Conservation (phyloP, 2,888 invertebrate genomes). For the Glyphotaelius pellucidus region DNA sequence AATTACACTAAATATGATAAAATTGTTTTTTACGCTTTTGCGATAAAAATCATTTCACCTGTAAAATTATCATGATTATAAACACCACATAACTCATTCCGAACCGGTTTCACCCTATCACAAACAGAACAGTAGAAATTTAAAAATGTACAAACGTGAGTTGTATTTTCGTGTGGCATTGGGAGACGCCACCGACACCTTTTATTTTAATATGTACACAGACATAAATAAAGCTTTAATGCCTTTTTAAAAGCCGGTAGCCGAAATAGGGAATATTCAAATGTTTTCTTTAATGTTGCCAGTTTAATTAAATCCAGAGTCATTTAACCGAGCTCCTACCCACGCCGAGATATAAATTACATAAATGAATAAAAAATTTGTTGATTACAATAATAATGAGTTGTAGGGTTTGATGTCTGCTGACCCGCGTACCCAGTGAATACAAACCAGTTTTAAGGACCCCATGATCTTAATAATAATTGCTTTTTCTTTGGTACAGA, state of each 20-base stretch:
- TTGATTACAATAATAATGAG: conserved; percentile 13
- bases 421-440: background rate
- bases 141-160: background rate
- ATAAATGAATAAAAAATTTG: conserved; percentile 13
- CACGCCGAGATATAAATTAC: background rate
- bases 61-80: too few relatives aligned
- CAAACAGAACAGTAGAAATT: background rate
- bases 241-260: background rate
- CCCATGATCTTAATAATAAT: background rate
- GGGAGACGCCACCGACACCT: background rate
- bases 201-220: background rate
- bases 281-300: background rate
- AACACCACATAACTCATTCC: too few relatives aligned
- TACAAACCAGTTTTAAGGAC: conserved; percentile 11
- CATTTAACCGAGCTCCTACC: conserved; percentile 1
- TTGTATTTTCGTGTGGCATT: background rate
- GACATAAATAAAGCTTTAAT: background rate
- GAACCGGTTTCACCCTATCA: too few relatives aligned
- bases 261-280: background rate
- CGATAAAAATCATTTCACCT: too few relatives aligned
- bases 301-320: conserved; percentile 12
- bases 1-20: too few relatives aligned
- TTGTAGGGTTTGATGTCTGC: background rate
- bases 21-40: too few relatives aligned
- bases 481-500: background rate